Base-by-base conservation (phyloP, 2,797 vertebrate genomes). In the Arctocebus calabarensis region DNA sequence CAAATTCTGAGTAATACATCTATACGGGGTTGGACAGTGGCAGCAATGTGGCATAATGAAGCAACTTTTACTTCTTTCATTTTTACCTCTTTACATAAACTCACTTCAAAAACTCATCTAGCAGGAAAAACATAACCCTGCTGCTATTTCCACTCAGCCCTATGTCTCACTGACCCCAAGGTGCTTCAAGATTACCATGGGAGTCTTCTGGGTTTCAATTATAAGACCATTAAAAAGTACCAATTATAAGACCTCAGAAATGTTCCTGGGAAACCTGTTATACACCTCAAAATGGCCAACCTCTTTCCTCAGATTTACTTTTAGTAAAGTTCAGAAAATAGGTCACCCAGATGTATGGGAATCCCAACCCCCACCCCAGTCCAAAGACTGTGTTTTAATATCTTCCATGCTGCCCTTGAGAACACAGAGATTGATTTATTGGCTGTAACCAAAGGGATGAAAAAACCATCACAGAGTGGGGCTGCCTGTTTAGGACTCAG, bases 201-300 rank as follows among this genome's bases (percentile, higher is more conserved):
- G 73, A 97, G 98, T 74, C 96, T 97, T 95, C 88, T 97, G 92
- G 92, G 97, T 96, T 98, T 98, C 59, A 95, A 96, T 98, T 98
- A 97, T 83, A 79, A 97, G 95, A 95, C 97, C 91, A 97, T 95
- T 97, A 97, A 97, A 97, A 97, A 94, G 97, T 85, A 84, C 94
- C 96, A 97, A 97, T 97, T 98, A 96, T 77, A 97, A 97, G 96
- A 83, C 87, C 74, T 92, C 90, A 68, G 94, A 88, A 94, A 91
- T 57, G 90, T 97, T 97, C 95, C 96, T 90, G 94, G 94, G 82
- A 98, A 98, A 97, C 95, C 88, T 70, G 84, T 96, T 96, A 96
- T 84, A 95, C 94, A 96, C 97, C 88, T 97, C 78, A 14, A 48
- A 97, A 78, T 91, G 97, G 73, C 87, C 96, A 98, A 71, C 45